Evolutionary conservation across 2,797 vertebrate species (phyloP).

Genomic region (Chrosomus eos): DNA sequence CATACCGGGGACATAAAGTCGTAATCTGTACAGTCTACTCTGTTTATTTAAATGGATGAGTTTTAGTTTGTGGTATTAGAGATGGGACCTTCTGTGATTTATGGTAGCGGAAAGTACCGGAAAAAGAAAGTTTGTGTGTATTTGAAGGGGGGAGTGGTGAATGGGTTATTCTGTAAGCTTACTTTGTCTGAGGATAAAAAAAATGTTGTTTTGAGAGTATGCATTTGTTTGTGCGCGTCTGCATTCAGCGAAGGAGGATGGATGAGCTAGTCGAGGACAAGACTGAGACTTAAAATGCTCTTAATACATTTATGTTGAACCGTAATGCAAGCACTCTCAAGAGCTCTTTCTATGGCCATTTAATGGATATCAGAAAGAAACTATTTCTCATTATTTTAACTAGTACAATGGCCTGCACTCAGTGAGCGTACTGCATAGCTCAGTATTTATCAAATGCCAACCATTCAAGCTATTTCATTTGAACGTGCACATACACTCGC

Average conservation of each 20-base stretch:
- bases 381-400: conserved; percentile 24
- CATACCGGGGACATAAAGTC: conserved; percentile 36
- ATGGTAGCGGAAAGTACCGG: background rate
- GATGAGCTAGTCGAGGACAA: conserved; percentile 15
- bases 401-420: conserved; percentile 16
- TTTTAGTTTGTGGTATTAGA: conserved; percentile 21
- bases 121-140: conserved; percentile 28
- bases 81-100: background rate
- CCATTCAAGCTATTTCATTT: background rate
- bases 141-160: conserved; percentile 10
- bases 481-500: background rate
- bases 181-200: conserved; percentile 26
- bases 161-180: background rate
- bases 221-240: conserved; percentile 24
- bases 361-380: conserved; percentile 32
- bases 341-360: conserved; percentile 12
- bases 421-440: background rate
- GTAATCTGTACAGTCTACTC: conserved; percentile 41
- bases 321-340: conserved; percentile 8
- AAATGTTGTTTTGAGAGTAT: conserved; percentile 16
- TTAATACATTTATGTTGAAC: conserved; percentile 26
- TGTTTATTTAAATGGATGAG: conserved; percentile 44
- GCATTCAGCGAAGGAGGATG: background rate
- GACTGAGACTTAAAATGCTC: conserved; percentile 27
- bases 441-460: conserved; percentile 12